These are phyloP conservation scores for Okamejei kenojei DNA, from an alignment of 2,797 vertebrate genomes.

Conservation along the genomic window DNA sequence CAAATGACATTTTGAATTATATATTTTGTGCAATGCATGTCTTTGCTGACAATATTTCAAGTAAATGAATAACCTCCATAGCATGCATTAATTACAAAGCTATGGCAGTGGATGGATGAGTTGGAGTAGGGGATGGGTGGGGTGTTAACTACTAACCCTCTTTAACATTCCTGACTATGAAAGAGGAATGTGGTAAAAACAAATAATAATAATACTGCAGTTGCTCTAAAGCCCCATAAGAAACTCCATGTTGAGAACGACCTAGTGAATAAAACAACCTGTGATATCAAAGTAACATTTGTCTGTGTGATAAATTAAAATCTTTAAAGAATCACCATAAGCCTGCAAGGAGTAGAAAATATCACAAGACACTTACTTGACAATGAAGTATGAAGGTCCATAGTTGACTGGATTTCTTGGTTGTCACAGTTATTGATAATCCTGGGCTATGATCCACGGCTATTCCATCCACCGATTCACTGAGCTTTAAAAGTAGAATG, in stretches of 20 bases:
- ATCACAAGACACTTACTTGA: constrained; percentile 67
- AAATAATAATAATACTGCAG: too few species aligned
- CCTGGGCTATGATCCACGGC: constrained; percentile 83
- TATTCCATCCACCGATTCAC: constrained; percentile 88
- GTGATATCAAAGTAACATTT: not conserved
- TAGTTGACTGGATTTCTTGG: constrained; percentile 88
- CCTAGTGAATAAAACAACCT: too few species aligned
- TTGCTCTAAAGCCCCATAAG: not conserved
- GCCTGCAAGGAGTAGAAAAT: too few species aligned
- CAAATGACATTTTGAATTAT: not conserved
- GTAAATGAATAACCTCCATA: not conserved
- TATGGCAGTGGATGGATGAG: too few species aligned
- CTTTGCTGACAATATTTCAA: not conserved
- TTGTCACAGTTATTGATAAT: constrained; percentile 84
- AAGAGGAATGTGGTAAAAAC: not conserved
- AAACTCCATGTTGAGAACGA: not conserved
- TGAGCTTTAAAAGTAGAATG: constrained; percentile 63
- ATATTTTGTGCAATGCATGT: not conserved
- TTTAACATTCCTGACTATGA: not conserved
- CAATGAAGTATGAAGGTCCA: constrained; percentile 95
- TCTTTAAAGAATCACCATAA: not conserved
- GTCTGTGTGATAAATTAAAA: not conserved
- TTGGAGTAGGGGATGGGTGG: too few species aligned
- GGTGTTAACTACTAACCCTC: too few species aligned
- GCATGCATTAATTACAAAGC: not conserved